Percentiles rank a stretch among this genome's conserved stretches.
phyloP scores from a whole-genome alignment of 2,888 invertebrate species.

The Lomographa bimaculata region DNA sequence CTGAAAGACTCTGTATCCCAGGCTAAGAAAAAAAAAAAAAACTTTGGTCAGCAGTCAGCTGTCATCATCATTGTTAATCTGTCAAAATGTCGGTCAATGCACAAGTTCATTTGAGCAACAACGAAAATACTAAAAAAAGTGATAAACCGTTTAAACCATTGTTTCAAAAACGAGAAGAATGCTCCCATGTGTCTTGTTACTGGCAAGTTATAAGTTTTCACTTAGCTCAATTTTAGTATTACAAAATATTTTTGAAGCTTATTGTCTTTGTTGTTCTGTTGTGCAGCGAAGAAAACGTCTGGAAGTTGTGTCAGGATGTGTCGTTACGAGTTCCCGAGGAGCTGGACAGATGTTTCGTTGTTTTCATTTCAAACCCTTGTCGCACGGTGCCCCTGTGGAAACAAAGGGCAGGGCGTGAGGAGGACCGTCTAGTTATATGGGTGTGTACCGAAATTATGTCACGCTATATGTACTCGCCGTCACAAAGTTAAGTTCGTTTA shows the following conservation, averaged over 20 bases:
- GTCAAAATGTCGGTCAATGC: slow-evolving; percentile 79
- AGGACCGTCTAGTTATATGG: slow-evolving; percentile 96
- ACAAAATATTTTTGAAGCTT: slow-evolving; percentile 3
- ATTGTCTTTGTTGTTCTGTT: slow-evolving; percentile 37
- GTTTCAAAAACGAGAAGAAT: slow-evolving; percentile 90
- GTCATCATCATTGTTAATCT: slow-evolving; percentile 31
- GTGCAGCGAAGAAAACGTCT: slow-evolving; percentile 96
- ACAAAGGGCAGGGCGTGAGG: slow-evolving; percentile 94
- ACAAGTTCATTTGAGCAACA: slow-evolving; percentile 66
- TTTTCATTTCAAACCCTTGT: slow-evolving; percentile 95
- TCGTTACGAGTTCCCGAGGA: slow-evolving; percentile 88
- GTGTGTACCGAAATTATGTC: slow-evolving; percentile 82
- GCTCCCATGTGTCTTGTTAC: slow-evolving; percentile 93
- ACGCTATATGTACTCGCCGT: slow-evolving; percentile 33
- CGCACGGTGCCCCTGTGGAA: slow-evolving; percentile 95
- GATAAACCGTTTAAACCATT: slow-evolving; percentile 79
- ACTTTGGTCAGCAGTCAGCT: background rate
- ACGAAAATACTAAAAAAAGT: slow-evolving; percentile 73
- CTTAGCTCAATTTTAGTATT: background rate
- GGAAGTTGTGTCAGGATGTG: slow-evolving; percentile 95
- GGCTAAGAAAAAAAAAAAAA: too few species aligned
- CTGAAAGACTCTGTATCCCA: too few species aligned
- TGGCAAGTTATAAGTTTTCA: slow-evolving; percentile 84
- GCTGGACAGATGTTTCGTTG: slow-evolving; percentile 91
- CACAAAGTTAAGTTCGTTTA: slow-evolving; percentile 9